These are phyloP conservation scores for Amblyjoppa proteus DNA, from an alignment of 2,888 invertebrate genomes.

Conservation along the genomic window DNA sequence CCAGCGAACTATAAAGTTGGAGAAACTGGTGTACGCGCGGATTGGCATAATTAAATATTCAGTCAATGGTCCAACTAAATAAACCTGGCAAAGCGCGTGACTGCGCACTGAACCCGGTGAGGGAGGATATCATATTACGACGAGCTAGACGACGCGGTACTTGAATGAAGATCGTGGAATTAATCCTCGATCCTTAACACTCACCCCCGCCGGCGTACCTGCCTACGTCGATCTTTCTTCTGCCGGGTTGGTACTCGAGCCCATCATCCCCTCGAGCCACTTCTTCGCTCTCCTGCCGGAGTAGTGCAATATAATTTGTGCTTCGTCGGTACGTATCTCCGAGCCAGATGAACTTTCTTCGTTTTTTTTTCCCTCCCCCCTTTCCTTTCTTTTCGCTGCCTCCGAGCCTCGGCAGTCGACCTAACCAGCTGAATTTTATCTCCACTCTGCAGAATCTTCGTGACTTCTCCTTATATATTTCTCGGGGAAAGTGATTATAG, in stretches of 20 bases:
- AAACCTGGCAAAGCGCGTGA: conserved; percentile 49
- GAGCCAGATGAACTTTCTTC: conserved; percentile 36
- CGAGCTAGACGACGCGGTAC: conserved; percentile 9
- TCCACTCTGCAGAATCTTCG: conserved; percentile 65
- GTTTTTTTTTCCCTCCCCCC: conserved; percentile 38
- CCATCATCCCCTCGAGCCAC: conserved; percentile 59
- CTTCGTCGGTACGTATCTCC: conserved; percentile 37
- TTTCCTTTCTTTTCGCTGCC: neutral
- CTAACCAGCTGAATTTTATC: conserved; percentile 67
- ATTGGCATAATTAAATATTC: conserved; percentile 60
- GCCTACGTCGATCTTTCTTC: conserved; percentile 59
- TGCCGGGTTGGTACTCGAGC: conserved; percentile 59
- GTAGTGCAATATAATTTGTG: conserved; percentile 65
- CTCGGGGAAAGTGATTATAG: conserved; percentile 36
- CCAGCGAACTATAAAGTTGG: neutral
- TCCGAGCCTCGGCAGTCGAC: conserved; percentile 33
- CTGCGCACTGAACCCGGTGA: neutral
- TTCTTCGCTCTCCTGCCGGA: conserved; percentile 55
- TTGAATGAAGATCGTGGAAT: conserved; percentile 54
- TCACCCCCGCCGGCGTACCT: neutral
- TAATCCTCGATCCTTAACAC: conserved; percentile 59
- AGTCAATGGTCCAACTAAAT: conserved; percentile 57
- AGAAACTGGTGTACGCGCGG: neutral
- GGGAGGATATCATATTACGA: conserved; percentile 14
- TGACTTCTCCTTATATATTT: conserved; percentile 56